A percentile compares a stretch with the other conserved stretches of the same genome.
Conservation (phyloP, 2,113 vertebrate genomes). For the Salvator merianae region DNA sequence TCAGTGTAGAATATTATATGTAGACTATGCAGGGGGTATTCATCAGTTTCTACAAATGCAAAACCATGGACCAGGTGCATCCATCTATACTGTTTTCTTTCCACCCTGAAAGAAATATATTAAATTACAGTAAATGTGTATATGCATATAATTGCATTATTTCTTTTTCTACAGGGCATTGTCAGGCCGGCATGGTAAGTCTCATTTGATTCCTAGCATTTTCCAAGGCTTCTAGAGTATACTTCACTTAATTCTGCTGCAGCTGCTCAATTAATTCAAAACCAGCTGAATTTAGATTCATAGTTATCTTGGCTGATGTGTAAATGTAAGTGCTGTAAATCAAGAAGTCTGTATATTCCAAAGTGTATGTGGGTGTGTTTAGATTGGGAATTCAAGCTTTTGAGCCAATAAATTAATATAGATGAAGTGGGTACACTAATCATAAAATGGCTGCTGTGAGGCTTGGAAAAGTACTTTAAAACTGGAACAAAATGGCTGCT, state of each 20-base stretch:
- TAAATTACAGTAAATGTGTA: slow-evolving; percentile 6
- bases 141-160: slow-evolving; percentile 20
- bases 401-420: too few species aligned
- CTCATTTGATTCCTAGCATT: slow-evolving; percentile 30
- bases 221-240: slow-evolving; percentile 18
- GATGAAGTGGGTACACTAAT: too few species aligned
- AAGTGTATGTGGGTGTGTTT: neutral
- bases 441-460: too few species aligned
- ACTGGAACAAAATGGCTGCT: too few species aligned
- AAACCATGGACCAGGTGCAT: slow-evolving; percentile 3
- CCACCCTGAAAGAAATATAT: neutral
- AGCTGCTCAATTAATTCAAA: slow-evolving; percentile 25
- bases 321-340: neutral
- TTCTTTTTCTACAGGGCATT: slow-evolving; percentile 80
- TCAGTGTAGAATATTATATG: neutral
- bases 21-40: neutral
- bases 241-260: slow-evolving; percentile 33
- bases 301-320: slow-evolving; percentile 18
- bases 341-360: slow-evolving; percentile 14
- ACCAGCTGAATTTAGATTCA: slow-evolving; percentile 20
- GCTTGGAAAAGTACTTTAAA: too few species aligned
- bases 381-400: neutral
- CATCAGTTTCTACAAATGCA: slow-evolving; percentile 15
- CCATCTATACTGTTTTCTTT: neutral
- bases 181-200: slow-evolving; percentile 93